A percentile compares a stretch with the other conserved stretches of the same genome.
phyloP scores from a whole-genome alignment of 2,797 vertebrate species.

The Micrastur ruficollis region DNA sequence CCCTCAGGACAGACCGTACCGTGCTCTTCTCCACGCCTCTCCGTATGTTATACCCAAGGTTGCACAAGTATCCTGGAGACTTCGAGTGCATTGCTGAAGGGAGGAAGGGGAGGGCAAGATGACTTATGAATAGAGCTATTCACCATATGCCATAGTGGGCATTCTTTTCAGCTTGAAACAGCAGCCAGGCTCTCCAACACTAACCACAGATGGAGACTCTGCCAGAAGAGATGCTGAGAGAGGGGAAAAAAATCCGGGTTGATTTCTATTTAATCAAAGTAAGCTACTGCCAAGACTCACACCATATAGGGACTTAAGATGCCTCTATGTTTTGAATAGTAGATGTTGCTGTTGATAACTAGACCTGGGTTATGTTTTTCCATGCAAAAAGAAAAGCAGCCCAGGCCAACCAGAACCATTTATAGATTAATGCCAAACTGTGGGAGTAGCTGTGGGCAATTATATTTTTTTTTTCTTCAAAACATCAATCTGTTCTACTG shows the following conservation, averaged over 20 bases:
- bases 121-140: conserved; percentile 72
- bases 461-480: conserved; percentile 1
- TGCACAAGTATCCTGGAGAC: not conserved
- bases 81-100: not conserved
- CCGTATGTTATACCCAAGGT: not conserved
- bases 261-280: conserved; percentile 40
- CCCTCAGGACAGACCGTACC: not conserved
- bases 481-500: not conserved
- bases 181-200: not conserved
- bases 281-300: not conserved
- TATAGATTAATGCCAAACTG: not conserved
- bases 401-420: not conserved
- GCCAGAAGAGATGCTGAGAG: conserved; percentile 54
- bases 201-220: conserved; percentile 23
- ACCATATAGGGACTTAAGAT: not conserved
- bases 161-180: conserved; percentile 26
- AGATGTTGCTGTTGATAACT: not conserved
- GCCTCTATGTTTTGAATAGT: not conserved
- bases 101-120: not conserved
- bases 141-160: conserved; percentile 52
- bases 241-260: conserved; percentile 37
- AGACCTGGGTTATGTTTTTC: not conserved
- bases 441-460: not conserved
- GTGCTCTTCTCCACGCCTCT: not conserved
- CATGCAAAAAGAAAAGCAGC: not conserved